Base-by-base conservation (phyloP, 2,113 vertebrate genomes). In the Delphinapterus leucas region DNA sequence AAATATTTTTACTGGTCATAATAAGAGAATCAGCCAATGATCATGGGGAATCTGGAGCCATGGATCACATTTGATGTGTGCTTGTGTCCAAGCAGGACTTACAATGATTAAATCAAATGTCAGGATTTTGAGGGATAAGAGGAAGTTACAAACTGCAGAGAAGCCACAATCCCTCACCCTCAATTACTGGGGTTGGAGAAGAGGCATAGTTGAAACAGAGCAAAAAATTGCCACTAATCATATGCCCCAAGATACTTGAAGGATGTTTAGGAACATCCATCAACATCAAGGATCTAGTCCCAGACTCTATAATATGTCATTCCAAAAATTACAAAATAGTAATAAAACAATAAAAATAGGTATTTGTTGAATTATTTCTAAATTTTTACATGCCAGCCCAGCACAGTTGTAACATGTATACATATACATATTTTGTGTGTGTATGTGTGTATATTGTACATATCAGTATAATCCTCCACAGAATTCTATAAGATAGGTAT, bases 371-470 rank as follows among this genome's bases (percentile, higher is more conserved):
- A 28, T 53, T 86, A 4, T 53, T 77, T 88, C 13, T 91, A 28
- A 82, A 63, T 63, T 77, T 83, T 17, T n/a, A 10, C n/a, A 26
- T 60, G 3, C 33, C 7, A 18, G 20, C 20, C 15, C 28, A 80
- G 33, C 6, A 23, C 1, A 58, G 2, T 70, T 61, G 14, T 76
- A 55, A 47, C n/a, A 3, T 67, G 5, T 9, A 53, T 12, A 9
- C 4, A 15, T 15, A 26, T 1, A 70, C 1, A 20, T 1, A 38
- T 36, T 8, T 73, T 63, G 1, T 60, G 4, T 36, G 3, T 28
- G 1, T 89, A 5, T 26, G 15, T 53, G 9, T 23, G 4, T 26
- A n/a, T 7, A 5, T 14, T 74, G 8, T 26, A 25, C 36, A 3
- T 36, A n/a, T 63, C 25, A 47, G 13, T n/a, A 33, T 60, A 61